phyloP scores from a whole-genome alignment of 2,113 vertebrate species.

The Syngnathus typhle region DNA sequence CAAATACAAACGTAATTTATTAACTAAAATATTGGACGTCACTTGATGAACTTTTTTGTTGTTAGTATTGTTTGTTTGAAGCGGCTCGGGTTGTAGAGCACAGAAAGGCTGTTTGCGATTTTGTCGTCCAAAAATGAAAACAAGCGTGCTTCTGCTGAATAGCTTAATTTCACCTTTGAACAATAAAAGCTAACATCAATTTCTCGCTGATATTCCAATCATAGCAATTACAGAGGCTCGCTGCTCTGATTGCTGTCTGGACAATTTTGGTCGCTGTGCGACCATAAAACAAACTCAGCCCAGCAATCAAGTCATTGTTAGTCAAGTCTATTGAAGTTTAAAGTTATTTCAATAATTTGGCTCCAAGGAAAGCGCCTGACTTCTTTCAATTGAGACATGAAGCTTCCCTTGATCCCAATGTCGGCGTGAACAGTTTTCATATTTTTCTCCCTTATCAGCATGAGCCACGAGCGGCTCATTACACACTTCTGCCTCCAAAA shows the following conservation, averaged over 20 bases:
- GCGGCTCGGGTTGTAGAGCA: constrained; percentile 9
- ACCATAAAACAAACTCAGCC: constrained; percentile 14
- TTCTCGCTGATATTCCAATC: constrained; percentile 41
- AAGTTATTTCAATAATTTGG: constrained; percentile 34
- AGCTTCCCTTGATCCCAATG: constrained; percentile 48
- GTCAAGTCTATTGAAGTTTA: constrained; percentile 23
- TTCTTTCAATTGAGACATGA: constrained; percentile 23
- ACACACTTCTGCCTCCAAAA: constrained; percentile 17
- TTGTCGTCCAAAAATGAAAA: constrained; percentile 34
- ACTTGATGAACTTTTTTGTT: too few relatives aligned
- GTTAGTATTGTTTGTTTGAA: too few relatives aligned
- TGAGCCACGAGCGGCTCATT: constrained; percentile 54
- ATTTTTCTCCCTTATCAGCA: constrained; percentile 41
- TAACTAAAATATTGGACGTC: too few relatives aligned
- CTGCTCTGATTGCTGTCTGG: constrained; percentile 16
- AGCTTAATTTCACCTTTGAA: constrained; percentile 34
- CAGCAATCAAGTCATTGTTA: constrained; percentile 15
- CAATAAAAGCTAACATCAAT: constrained; percentile 48
- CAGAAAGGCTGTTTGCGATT: constrained; percentile 14
- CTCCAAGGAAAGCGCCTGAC: constrained; percentile 44
- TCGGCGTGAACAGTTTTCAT: constrained; percentile 50
- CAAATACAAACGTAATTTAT: too few relatives aligned
- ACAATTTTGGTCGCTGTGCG: constrained; percentile 13
- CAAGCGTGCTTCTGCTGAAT: constrained; percentile 27
- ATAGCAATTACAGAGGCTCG: constrained; percentile 44